Evolutionary conservation across 1,140 invertebrate genomes (phyloP), one percentile per base, ranked within the genome.

Genomic region (Cotesia vestalis): DNA sequence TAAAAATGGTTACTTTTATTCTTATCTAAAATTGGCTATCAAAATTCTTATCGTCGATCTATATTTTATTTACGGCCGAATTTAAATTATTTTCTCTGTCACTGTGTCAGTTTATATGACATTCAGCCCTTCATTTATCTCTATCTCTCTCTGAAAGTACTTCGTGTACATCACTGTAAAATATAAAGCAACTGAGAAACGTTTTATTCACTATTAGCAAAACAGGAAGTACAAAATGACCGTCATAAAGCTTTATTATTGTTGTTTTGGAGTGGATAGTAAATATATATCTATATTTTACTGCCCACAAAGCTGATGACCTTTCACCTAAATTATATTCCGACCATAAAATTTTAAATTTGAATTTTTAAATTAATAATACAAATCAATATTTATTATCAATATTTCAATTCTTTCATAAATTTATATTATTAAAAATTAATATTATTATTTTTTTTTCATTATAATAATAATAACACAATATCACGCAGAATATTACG

Each of bases 221-320:
- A 4, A 12, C 66, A 6, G 66, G 66, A 67, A 68, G 40, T 55
- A 53, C 20, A 52, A 59, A 66, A 68, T 38, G 46, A 17, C 66
- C 52, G 8, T 27, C 52, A 57, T 57, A 68, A 68, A 55, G n/a
- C 3, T 27, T 27, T 55, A 68, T 68, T 12, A 68, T 57, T 12
- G 55, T 52, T 55, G 5, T 68, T 68, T 68, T 14, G 27, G 27
- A 27, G 27, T 27, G 27, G 27, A 27, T 27, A 27, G 27, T 27
- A 27, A 27, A 27, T 27, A 27, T 27, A 3, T 27, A 27, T 27
- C 27, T 27, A 27, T 27, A 27, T 27, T 27, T 27, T 27, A 27
- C 27, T 27, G 27, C 27, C 27, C 2, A 27, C 27, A 27, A 27
- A 27, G 27, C 27, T 27, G 27, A 27, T 27, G 27, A 27, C 3